Evolutionary conservation across 1,140 invertebrate genomes (phyloP).

Genomic region (Eupristina koningsbergeri): DNA sequence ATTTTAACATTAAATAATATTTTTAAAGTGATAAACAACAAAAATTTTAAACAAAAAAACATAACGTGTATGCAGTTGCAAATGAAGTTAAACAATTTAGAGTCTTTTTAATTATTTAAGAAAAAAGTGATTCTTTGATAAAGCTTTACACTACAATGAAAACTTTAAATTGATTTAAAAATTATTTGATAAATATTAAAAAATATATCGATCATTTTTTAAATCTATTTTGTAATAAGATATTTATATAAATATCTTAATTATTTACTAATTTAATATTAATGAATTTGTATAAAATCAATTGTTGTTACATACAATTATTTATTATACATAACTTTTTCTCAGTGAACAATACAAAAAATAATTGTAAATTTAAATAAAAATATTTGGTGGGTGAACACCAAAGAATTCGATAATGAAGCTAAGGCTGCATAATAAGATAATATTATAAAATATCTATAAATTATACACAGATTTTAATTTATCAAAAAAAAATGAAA

Average conservation of each 20-base stretch:
- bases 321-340: slow-evolving; percentile 50
- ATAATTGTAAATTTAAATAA: slow-evolving; percentile 33
- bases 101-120: background rate
- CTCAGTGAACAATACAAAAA: slow-evolving; percentile 38
- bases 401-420: slow-evolving; percentile 43
- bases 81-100: background rate
- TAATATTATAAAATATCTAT: slow-evolving; percentile 17
- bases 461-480: slow-evolving; percentile 29
- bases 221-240: slow-evolving; percentile 4
- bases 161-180: too few relatives aligned
- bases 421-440: background rate
- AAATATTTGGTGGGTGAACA: slow-evolving; percentile 40
- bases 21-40: background rate
- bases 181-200: background rate
- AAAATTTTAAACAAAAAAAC: background rate
- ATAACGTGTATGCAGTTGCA: background rate
- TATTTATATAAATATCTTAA: background rate
- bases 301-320: slow-evolving; percentile 16
- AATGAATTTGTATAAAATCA: background rate
- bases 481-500: slow-evolving; percentile 19
- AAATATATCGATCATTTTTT: background rate
- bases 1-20: background rate
- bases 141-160: background rate
- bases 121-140: background rate
- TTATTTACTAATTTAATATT: slow-evolving; percentile 3